Conservation (phyloP, 2,888 invertebrate genomes). For the Drosophila tripunctata region DNA sequence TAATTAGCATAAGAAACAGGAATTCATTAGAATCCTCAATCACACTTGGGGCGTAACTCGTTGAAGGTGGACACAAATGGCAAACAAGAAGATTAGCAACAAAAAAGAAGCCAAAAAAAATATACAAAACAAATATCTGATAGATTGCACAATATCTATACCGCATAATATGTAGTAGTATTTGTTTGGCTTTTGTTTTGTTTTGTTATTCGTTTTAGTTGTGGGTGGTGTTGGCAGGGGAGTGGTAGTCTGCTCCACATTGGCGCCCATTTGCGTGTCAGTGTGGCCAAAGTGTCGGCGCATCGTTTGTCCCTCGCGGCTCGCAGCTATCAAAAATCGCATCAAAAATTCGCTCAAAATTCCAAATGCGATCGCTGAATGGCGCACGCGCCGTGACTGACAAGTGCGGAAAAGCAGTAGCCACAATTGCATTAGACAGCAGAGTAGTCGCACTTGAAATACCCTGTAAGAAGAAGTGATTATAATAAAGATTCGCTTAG, state of each 20-base stretch:
- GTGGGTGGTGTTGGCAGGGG: background rate
- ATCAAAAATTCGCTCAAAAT: slow-evolving; percentile 70
- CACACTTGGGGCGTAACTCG: slow-evolving; percentile 26
- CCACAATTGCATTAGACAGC: slow-evolving; percentile 3
- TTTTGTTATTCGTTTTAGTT: slow-evolving; percentile 1
- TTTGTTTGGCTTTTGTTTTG: background rate
- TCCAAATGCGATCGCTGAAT: slow-evolving; percentile 49
- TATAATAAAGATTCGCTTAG: no score
- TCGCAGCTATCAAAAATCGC: slow-evolving; percentile 58
- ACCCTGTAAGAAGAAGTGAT: background rate
- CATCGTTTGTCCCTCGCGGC: slow-evolving; percentile 40
- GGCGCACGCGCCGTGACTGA: slow-evolving; percentile 57
- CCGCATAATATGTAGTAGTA: background rate
- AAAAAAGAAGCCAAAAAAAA: slow-evolving; percentile 3
- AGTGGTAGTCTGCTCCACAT: slow-evolving; percentile 44
- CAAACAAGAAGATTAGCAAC: slow-evolving; percentile 8
- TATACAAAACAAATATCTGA: background rate
- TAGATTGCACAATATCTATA: slow-evolving; percentile 39
- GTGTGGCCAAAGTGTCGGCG: slow-evolving; percentile 43
- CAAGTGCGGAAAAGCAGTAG: slow-evolving; percentile 46
- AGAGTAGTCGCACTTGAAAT: background rate
- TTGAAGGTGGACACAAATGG: slow-evolving; percentile 13
- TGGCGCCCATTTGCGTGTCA: slow-evolving; percentile 40
- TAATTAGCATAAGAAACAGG: slow-evolving; percentile 60
- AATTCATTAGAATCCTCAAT: slow-evolving; percentile 60